Base-by-base conservation (phyloP, 92 coral and sea anemone species). In the Phenganax stokvisi region DNA sequence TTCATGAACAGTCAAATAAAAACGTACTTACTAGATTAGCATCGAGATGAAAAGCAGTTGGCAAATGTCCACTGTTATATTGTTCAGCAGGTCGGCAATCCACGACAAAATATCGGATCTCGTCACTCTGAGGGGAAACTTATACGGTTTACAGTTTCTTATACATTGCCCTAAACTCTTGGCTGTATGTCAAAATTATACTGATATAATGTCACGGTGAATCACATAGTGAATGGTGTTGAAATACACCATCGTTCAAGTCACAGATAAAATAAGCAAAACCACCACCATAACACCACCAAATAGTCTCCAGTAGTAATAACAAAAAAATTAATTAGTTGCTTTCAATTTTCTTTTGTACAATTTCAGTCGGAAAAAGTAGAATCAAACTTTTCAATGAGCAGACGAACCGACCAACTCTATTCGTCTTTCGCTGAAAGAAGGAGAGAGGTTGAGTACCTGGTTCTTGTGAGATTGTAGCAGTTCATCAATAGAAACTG, bases 81-180 rank as follows among this genome's bases (percentile, higher is more conserved):
- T 96, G 99, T 27, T 92, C 99, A 13, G 99, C 97, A 9, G 99
- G 99, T 68, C 99, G 80, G 85, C 99, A 96, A 89, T 96, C 99
- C 55, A 96, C 99, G 28, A 92, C 96, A 86, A 96, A 96, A 82
- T 92, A 96, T 61, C 99, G 85, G 28, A 96, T 91, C 1, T 92
- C 92, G 72, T 96, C 99, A 85, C 87, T 90, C 99, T 96, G 87
- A 6, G 72, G 6, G 84, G 57, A 56, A 17, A 54, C 52, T 12
- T 17, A 64, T 37, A 37, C 47, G 2, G 47, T 37, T 37, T 37
- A 37, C 47, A 37, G 5, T 37, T 37, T 37, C 47, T 37, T 37
- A 37, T 37, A 37, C 5, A 2, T 37, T 5, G 47, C 47, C 47
- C 47, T 20, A 20, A 20, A 20, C 25, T 37, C 47, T 37, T 37